A percentile compares a stretch with the other conserved stretches of the same genome.
Evolutionary conservation across 2,888 invertebrate genomes (phyloP).

Genomic region (Tortricodes alternella): DNA sequence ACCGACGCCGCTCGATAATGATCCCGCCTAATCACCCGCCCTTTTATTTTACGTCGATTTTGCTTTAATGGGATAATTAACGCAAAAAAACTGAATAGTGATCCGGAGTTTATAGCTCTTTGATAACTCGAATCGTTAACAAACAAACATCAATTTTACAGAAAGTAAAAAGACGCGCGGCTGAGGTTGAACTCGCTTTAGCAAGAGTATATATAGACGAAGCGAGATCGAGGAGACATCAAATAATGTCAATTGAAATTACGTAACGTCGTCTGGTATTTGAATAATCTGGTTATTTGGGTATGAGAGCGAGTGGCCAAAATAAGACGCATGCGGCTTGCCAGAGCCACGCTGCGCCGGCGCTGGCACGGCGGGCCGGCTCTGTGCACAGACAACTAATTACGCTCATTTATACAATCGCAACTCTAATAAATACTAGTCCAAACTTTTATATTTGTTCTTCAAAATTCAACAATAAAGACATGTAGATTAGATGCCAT

Average conservation of each 20-base stretch:
- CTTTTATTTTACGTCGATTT: slow-evolving; percentile 39
- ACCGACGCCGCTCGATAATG: slow-evolving; percentile 56
- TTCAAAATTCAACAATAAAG: too few relatives aligned
- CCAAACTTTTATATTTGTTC: too few relatives aligned
- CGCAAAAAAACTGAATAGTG: slow-evolving; percentile 11
- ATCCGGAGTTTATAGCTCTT: slow-evolving; percentile 8
- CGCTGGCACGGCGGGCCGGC: too few relatives aligned
- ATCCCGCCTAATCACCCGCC: slow-evolving; percentile 48
- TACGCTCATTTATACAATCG: too few relatives aligned
- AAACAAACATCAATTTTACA: not conserved
- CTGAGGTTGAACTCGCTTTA: slow-evolving; percentile 1
- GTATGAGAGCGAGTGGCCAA: slow-evolving; percentile 59
- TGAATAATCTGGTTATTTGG: slow-evolving; percentile 69
- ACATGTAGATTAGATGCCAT: too few relatives aligned
- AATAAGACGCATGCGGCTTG: slow-evolving; percentile 65
- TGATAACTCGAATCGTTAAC: too few relatives aligned
- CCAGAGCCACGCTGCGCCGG: slow-evolving; percentile 47
- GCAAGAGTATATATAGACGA: slow-evolving; percentile 1
- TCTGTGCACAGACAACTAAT: too few relatives aligned
- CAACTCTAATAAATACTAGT: too few relatives aligned
- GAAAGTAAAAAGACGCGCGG: not conserved
- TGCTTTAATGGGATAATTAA: slow-evolving; percentile 27
- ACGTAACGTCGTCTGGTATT: slow-evolving; percentile 69
- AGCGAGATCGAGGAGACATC: slow-evolving; percentile 35
- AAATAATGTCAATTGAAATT: slow-evolving; percentile 53